Conservation (phyloP, 2,888 invertebrate genomes). For the Cancer borealis region DNA sequence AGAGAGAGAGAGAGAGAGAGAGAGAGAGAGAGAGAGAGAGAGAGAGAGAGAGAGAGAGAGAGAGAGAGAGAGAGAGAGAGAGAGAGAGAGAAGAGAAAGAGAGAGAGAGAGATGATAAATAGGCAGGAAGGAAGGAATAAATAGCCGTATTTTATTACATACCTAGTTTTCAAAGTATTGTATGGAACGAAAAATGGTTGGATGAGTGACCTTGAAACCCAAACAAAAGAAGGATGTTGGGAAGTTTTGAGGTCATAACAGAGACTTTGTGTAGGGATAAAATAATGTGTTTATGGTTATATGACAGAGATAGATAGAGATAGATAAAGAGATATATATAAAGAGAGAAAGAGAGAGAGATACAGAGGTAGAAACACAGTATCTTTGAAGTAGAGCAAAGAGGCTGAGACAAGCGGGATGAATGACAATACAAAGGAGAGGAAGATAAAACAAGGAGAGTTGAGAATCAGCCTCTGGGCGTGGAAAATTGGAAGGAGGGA, state of each 20-base stretch:
- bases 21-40: neutral
- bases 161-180: too few species aligned
- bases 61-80: neutral
- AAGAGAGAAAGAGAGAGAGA: neutral
- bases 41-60: neutral
- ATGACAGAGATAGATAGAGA: neutral
- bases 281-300: too few species aligned
- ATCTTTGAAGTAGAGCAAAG: slow-evolving; percentile 16
- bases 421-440: neutral
- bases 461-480: neutral
- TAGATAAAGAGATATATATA: neutral
- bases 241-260: too few species aligned
- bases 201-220: too few species aligned
- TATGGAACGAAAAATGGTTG: too few species aligned
- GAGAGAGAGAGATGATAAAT: neutral
- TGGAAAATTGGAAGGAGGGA: neutral
- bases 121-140: neutral
- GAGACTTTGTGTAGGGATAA: too few species aligned
- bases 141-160: too few species aligned
- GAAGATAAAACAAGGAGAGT: neutral
- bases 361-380: neutral
- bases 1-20: neutral
- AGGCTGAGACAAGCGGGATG: neutral
- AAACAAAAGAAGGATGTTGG: too few species aligned
- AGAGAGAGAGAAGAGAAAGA: neutral